Percentiles rank a stretch among this genome's conserved stretches.
These are phyloP conservation scores for Odontesthes bonariensis DNA, from an alignment of 2,113 vertebrate species.

Conservation along the genomic window DNA sequence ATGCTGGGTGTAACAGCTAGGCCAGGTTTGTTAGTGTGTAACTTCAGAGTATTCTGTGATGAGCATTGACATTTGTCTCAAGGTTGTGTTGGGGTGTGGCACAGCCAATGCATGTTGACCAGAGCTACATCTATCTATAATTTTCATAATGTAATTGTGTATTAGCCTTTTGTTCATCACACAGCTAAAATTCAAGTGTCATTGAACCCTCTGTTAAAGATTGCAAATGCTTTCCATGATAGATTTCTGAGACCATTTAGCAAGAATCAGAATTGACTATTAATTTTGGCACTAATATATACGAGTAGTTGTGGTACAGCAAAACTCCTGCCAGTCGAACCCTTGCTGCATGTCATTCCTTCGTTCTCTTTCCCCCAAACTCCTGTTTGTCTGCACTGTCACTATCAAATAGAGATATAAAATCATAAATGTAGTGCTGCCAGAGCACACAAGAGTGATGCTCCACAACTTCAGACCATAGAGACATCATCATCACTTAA, in stretches of 20 bases:
- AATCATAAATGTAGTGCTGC: background rate
- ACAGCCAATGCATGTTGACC: constrained; percentile 17
- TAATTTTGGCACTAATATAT: background rate
- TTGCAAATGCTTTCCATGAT: too few relatives aligned
- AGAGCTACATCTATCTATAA: background rate
- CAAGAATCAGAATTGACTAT: background rate
- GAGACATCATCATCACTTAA: too few relatives aligned
- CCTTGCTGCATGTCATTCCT: background rate
- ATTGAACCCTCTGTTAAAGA: background rate
- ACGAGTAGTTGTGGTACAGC: too few relatives aligned
- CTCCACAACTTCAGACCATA: background rate
- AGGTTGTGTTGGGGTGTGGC: background rate
- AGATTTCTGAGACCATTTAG: background rate
- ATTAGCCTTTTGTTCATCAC: background rate
- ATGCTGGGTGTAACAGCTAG: constrained; percentile 81
- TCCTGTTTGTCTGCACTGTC: background rate
- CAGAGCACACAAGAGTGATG: too few relatives aligned
- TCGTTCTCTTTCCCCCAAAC: background rate
- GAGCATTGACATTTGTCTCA: constrained; percentile 19
- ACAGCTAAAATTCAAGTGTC: background rate
- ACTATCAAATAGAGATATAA: background rate
- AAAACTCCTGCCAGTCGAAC: background rate
- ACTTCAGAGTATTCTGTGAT: constrained; percentile 15
- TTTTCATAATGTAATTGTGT: background rate
- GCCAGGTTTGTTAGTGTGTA: constrained; percentile 83